Evolutionary conservation across 1,140 invertebrate species (phyloP), one percentile per base, ranked within the genome.

Genomic region (Spodoptera frugiperda): DNA sequence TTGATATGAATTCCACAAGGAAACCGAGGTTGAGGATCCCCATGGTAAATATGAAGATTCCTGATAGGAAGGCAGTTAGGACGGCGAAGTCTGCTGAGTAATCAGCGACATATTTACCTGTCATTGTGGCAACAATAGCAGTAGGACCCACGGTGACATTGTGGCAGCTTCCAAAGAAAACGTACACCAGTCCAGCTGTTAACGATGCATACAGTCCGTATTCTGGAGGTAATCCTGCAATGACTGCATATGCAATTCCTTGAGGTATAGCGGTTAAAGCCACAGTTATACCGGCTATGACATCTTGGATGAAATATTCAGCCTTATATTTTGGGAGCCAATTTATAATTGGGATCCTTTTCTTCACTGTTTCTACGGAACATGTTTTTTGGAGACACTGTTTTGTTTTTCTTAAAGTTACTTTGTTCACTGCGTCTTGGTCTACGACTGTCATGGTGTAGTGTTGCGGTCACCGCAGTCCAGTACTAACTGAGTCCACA

Each of bases 1-100:
- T 95, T 0, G 98, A 98, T 84, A 99, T 98, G 87, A 98, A 98
- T 81, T 98, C 97, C 54, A 98, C 96, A n/a, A 99, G 88, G 88
- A 98, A 98, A 78, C 98, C 98, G 85, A 99, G 94, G 87, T 98
- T 96, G n/a, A 98, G 93, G 55, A 98, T 79, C 3, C 98, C 98
- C 90, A 98, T 95, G 0, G 96, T 6, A 3, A 98, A 89, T 80
- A 97, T 96, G 2, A 98, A 93, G 77, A 96, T 93, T 21, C 98
- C 98, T 57, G 96, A 96, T 1, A 98, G 85, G 79, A 99, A 98
- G 44, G 97, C 96, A 6, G 97, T 93, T 87, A 99, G 89, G 15
- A 98, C 95, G 1, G 98, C 97, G 84, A 97, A 97, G 77, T 97
- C 96, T 0, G 96, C 82, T 61, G 96, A 96, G 72, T 95, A 95